Percentiles rank a stretch among this genome's conserved stretches.
Conservation (phyloP, 1,140 invertebrate species). For the Meloidogyne floridensis region DNA sequence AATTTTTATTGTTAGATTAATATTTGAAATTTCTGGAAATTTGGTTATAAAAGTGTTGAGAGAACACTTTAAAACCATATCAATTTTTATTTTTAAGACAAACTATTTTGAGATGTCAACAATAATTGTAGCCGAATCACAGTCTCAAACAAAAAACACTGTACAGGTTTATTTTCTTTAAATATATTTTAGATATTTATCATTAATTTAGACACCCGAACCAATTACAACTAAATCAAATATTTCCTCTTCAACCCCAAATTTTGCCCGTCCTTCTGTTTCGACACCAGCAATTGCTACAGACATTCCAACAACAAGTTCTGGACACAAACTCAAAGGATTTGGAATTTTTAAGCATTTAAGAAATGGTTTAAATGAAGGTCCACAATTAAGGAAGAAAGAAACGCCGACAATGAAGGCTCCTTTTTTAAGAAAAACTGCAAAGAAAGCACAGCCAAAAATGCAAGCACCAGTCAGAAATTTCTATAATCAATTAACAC, state of each 20-base stretch:
- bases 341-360: conserved; percentile 1
- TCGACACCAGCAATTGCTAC: neutral
- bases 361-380: neutral
- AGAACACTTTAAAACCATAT: too few relatives aligned
- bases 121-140: neutral
- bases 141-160: neutral
- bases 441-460: neutral
- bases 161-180: neutral
- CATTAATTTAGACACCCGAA: neutral
- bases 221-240: neutral
- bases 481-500: neutral
- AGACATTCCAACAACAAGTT: conserved; percentile 2
- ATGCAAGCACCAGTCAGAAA: neutral
- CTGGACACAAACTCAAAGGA: neutral
- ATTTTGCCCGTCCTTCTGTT: neutral
- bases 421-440: too few relatives aligned
- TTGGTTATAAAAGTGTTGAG: too few relatives aligned
- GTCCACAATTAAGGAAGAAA: neutral
- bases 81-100: too few relatives aligned
- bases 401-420: neutral
- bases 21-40: too few relatives aligned
- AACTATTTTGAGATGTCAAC: neutral
- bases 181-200: neutral
- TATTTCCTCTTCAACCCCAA: neutral
- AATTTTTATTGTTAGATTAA: too few relatives aligned